phyloP scores from a whole-genome alignment of 30 jellyfish, hydroid and myxozoan species.

The Sanderia malayensis region DNA sequence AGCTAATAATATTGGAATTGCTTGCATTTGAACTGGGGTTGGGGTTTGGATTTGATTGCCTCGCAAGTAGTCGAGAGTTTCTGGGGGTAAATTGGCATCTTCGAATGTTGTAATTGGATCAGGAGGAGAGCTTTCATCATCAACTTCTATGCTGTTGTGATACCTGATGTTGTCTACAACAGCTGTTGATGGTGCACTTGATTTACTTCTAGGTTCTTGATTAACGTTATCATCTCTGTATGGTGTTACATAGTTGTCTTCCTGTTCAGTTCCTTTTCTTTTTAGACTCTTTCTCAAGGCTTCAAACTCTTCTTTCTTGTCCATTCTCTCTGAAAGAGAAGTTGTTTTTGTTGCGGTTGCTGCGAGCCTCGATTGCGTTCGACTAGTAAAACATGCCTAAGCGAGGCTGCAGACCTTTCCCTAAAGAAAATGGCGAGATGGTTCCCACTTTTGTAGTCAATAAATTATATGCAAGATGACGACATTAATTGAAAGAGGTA shows the following conservation, averaged over 20 bases:
- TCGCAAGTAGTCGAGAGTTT: constrained; percentile 14
- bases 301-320: not conserved
- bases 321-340: too few relatives aligned
- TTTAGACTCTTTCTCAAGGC: not conserved
- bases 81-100: constrained; percentile 56
- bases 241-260: not conserved
- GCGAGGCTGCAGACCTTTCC: too few relatives aligned
- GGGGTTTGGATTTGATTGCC: constrained; percentile 39
- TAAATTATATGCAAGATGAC: not conserved
- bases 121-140: constrained; percentile 75
- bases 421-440: too few relatives aligned
- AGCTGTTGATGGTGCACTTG: not conserved
- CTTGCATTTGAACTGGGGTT: constrained; percentile 94
- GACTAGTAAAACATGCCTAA: too few relatives aligned
- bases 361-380: too few relatives aligned
- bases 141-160: constrained; percentile 71
- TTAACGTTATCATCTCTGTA: not conserved
- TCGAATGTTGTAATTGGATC: constrained; percentile 52
- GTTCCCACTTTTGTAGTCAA: too few relatives aligned
- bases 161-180: constrained; percentile 48
- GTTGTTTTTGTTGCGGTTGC: too few relatives aligned
- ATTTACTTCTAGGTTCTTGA: not conserved
- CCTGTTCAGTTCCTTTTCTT: not conserved
- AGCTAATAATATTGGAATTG: constrained; percentile 53
- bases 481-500: not conserved